Evolutionary conservation across 2,113 vertebrate genomes (phyloP), one percentile per base, ranked within the genome.

Genomic region (Hippocampus barbouri): DNA sequence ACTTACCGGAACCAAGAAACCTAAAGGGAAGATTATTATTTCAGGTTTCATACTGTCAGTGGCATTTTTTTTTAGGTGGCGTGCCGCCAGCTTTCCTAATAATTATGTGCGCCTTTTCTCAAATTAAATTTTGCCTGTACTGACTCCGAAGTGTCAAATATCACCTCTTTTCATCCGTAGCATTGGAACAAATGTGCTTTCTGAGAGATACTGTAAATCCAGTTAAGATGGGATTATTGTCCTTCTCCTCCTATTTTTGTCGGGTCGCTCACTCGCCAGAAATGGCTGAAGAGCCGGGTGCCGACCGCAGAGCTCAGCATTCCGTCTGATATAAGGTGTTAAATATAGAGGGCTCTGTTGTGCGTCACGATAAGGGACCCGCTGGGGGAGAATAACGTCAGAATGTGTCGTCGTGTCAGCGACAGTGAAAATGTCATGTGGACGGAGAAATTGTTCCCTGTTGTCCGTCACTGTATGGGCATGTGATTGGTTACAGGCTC

Each of bases 311-410:
- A 78, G 76, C 70, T 43, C 41, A 45, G 30, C 90, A 92, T 92
- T 91, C 91, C 89, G 70, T 54, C 68, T 30, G 87, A 91, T 90
- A 91, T 75, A 86, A 87, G 78, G 80, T 62, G 79, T 85, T 92
- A 93, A 91, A 91, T 89, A 87, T 92, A 92, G 90, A 82, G 73
- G 2, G 72, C 79, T 81, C 86, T 88, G 82, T 72, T 56, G 68
- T 71, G 71, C 64, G 65, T 90, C 83, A 82, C 30, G 90, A 92
- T 91, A 91, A 91, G 77, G 80, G 72, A 76, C 51, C 1, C 38
- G 21, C 5, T 30, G 20, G 23, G 64, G 57, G 79, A 79, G 77
- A 67, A 74, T 61, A 78, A 77, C 66, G 71, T 80, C 70, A 77
- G 77, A 86, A 80, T 5, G 61, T 83, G 74, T 66, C 23, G 2